These are phyloP conservation scores for Podarcis raffonei DNA, from an alignment of 2,113 vertebrate species.

Conservation along the genomic window DNA sequence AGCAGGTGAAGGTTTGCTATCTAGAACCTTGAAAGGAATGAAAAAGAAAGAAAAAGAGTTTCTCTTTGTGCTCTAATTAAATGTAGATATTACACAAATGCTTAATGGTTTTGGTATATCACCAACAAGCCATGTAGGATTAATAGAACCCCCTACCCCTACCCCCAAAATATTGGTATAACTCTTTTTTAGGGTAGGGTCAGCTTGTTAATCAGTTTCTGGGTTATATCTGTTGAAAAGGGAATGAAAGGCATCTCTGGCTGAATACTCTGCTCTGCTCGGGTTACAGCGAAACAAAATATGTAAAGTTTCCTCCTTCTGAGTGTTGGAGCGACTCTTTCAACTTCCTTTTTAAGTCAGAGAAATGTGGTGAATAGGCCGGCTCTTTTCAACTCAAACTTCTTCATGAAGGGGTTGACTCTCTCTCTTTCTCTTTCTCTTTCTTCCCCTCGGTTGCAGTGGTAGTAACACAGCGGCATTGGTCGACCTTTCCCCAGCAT, in stretches of 20 bases:
- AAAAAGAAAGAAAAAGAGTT: slow-evolving; percentile 58
- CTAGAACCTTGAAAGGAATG: slow-evolving; percentile 50
- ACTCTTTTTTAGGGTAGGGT: slow-evolving; percentile 62
- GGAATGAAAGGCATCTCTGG: slow-evolving; percentile 73
- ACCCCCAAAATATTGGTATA: slow-evolving; percentile 61
- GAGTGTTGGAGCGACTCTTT: slow-evolving; percentile 74
- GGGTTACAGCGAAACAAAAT: slow-evolving; percentile 76
- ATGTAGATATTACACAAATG: slow-evolving; percentile 57
- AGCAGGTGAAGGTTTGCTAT: slow-evolving; percentile 65
- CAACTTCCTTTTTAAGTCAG: slow-evolving; percentile 79
- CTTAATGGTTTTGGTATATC: slow-evolving; percentile 61
- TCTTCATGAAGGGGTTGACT: slow-evolving; percentile 71
- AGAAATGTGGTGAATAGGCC: slow-evolving; percentile 78
- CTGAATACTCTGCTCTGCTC: slow-evolving; percentile 74
- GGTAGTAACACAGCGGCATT: slow-evolving; percentile 64
- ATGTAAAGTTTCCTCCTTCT: slow-evolving; percentile 78
- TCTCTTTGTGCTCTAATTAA: slow-evolving; percentile 63
- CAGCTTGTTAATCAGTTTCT: slow-evolving; percentile 75
- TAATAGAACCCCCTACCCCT: slow-evolving; percentile 23
- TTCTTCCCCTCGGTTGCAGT: slow-evolving; percentile 66
- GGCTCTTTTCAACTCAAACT: slow-evolving; percentile 79
- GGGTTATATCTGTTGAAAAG: slow-evolving; percentile 73
- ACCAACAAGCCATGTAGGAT: not conserved
- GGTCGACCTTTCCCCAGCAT: slow-evolving; percentile 72
- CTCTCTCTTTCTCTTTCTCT: slow-evolving; percentile 65